A percentile compares a stretch with the other conserved stretches of the same genome.
Evolutionary conservation across 1,140 invertebrate genomes (phyloP).

Genomic region (Zaprionus inermis): DNA sequence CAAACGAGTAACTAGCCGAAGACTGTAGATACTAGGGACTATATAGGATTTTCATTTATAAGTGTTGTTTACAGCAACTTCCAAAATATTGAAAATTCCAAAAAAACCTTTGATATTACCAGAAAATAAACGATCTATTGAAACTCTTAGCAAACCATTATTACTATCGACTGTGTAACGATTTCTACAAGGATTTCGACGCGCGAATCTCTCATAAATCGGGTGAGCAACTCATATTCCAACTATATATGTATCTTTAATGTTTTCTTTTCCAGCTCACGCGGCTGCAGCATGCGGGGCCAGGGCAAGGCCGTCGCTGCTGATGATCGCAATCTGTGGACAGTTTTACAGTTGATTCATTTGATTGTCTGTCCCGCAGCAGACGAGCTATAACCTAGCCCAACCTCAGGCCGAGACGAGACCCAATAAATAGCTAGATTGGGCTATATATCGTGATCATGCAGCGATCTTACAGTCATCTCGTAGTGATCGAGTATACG

Average conservation of each 20-base stretch:
- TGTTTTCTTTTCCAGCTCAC: slow-evolving; percentile 3
- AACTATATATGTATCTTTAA: background rate
- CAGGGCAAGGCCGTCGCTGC: slow-evolving; percentile 63
- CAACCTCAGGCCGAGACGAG: slow-evolving; percentile 52
- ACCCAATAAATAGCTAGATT: slow-evolving; percentile 24
- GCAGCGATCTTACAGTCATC: slow-evolving; percentile 2
- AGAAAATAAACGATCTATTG: too few species aligned
- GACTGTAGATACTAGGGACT: too few species aligned
- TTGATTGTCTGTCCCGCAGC: slow-evolving; percentile 25
- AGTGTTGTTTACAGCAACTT: too few species aligned
- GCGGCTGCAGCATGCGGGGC: slow-evolving; percentile 6
- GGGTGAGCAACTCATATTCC: background rate
- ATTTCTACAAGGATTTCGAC: background rate
- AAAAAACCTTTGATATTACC: too few species aligned
- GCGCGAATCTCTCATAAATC: background rate
- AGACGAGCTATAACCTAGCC: slow-evolving; percentile 66
- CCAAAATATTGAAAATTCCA: too few species aligned
- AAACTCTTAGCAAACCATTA: too few species aligned
- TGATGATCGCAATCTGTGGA: slow-evolving; percentile 45
- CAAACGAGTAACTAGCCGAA: too few species aligned
- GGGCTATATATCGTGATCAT: slow-evolving; percentile 37
- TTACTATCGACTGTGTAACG: too few species aligned
- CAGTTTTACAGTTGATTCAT: slow-evolving; percentile 65
- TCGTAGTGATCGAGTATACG: background rate
- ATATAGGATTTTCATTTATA: too few species aligned